Percentiles rank a stretch among this genome's conserved stretches.
Evolutionary conservation across 2,888 invertebrate species (phyloP).

Genomic region (Hoplodrina ambigua): DNA sequence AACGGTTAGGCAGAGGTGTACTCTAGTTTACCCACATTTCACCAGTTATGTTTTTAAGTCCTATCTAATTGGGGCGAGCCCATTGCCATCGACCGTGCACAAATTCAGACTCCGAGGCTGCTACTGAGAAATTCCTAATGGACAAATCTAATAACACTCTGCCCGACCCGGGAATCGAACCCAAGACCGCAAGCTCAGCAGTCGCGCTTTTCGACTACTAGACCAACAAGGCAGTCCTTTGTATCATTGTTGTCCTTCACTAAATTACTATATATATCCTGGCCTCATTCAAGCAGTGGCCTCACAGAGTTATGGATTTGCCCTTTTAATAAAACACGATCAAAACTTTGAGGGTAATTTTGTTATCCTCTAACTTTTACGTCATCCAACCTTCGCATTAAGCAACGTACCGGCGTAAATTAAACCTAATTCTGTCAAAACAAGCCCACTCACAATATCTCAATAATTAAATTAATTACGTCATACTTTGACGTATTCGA

Average conservation of each 20-base stretch:
- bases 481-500: not conserved
- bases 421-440: not conserved
- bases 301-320: constrained; percentile 26
- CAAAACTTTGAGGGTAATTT: constrained; percentile 65
- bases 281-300: not conserved
- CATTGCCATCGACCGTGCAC: too few relatives aligned
- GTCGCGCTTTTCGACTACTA: too few relatives aligned
- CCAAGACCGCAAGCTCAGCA: too few relatives aligned
- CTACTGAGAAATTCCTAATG: too few relatives aligned
- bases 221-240: too few relatives aligned
- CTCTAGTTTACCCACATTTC: too few relatives aligned
- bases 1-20: too few relatives aligned
- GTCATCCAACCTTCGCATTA: not conserved
- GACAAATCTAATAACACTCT: too few relatives aligned
- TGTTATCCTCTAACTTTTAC: constrained; percentile 55
- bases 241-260: not conserved
- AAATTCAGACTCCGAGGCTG: too few relatives aligned
- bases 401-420: not conserved
- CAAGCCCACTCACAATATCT: not conserved
- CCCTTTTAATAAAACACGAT: constrained; percentile 59
- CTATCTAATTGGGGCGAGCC: too few relatives aligned
- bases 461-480: not conserved
- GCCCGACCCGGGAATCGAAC: too few relatives aligned
- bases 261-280: constrained; percentile 17
- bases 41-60: too few relatives aligned